These are phyloP conservation scores for Desmodus rotundus DNA, from an alignment of 2,113 vertebrate species.

Conservation along the genomic window DNA sequence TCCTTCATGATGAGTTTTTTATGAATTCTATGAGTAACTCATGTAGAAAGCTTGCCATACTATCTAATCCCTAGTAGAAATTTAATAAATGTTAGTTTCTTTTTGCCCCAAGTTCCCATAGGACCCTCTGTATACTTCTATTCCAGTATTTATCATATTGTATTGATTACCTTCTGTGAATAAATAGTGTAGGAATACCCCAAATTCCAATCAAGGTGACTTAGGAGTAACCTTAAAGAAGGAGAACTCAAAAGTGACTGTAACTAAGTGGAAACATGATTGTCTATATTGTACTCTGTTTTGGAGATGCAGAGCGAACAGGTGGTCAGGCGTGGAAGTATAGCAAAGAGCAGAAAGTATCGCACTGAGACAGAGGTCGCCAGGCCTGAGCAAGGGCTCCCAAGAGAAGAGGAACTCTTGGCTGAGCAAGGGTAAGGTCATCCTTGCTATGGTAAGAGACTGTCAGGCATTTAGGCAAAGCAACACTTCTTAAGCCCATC, in stretches of 20 bases:
- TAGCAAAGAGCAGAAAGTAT: neutral
- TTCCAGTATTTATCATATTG: neutral
- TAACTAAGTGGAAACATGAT: neutral
- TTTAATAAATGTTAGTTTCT: neutral
- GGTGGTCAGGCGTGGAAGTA: neutral
- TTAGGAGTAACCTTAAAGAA: neutral
- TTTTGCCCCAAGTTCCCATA: neutral
- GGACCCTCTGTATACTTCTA: neutral
- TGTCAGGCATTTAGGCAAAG: conserved; percentile 10
- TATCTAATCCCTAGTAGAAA: neutral
- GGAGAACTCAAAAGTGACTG: neutral
- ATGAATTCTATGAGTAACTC: conserved; percentile 8
- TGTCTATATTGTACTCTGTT: neutral
- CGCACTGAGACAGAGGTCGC: neutral
- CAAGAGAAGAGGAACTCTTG: neutral
- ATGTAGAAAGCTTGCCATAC: neutral
- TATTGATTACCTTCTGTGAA: neutral
- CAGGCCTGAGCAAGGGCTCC: neutral
- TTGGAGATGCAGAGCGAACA: neutral
- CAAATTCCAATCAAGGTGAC: neutral
- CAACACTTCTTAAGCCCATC: neutral
- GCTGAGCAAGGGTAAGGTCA: conserved; percentile 12
- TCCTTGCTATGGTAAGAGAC: neutral
- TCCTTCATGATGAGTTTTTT: neutral
- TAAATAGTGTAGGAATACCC: neutral